phyloP scores from a whole-genome alignment of 2,797 vertebrate genomes.

The Schizopygopsis malacanthus region DNA sequence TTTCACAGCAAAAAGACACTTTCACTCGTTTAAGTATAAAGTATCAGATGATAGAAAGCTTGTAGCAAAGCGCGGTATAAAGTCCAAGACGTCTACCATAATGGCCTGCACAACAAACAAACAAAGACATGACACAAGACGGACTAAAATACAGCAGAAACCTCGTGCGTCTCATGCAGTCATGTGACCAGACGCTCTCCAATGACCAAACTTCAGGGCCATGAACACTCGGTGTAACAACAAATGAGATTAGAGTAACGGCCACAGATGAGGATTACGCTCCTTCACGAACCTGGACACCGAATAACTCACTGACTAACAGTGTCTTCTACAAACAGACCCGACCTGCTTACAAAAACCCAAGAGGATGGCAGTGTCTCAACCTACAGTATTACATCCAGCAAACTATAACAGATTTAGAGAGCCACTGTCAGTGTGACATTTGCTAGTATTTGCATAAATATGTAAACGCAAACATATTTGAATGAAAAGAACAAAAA shows the following conservation, averaged over 20 bases:
- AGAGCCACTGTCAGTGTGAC: not conserved
- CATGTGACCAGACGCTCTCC: not conserved
- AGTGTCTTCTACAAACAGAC: conserved; percentile 7
- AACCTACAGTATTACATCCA: not conserved
- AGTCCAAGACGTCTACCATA: not conserved
- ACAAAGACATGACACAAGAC: not conserved
- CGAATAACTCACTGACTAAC: not conserved
- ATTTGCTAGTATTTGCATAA: conserved; percentile 2
- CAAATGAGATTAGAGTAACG: conserved; percentile 43
- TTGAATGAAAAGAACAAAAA: not conserved
- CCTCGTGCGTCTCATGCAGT: not conserved
- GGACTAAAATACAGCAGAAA: not conserved
- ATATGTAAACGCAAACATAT: not conserved
- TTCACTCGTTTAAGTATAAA: too few species aligned
- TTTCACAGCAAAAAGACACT: not conserved
- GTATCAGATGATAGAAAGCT: not conserved
- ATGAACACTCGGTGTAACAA: not conserved
- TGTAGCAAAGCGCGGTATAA: not conserved
- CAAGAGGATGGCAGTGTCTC: not conserved
- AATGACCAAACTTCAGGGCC: not conserved
- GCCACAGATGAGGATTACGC: conserved; percentile 34
- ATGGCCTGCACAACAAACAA: not conserved
- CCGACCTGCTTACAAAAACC: not conserved
- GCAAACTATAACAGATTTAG: not conserved
- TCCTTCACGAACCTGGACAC: not conserved